Base-by-base conservation (phyloP, 2,888 invertebrate genomes). In the Nysson spinosus region DNA sequence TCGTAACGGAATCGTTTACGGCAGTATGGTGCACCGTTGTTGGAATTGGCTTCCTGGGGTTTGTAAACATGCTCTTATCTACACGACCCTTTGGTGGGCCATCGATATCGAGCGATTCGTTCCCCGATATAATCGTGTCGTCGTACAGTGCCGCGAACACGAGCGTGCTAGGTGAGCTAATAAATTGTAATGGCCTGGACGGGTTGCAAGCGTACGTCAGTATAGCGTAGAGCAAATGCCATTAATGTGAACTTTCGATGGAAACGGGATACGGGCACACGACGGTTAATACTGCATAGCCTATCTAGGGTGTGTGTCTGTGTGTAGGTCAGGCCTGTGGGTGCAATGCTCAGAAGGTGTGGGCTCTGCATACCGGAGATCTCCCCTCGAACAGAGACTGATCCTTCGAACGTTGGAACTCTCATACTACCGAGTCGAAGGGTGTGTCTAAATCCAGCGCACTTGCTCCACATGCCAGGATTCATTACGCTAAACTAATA, bases 221-320 rank as follows among this genome's bases (percentile, higher is more conserved):
- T 49, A 17, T 35, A 35, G 40, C 37, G 60, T 65, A 67, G 55
- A 75, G 77, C 78, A 80, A 83, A 83, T 83, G 81, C 82, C 82
- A 82, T 83, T 82, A 79, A 78, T 71, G 80, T 83, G 83, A 83
- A 83, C 83, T 83, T 83, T 83, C 81, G 76, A 81, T 81, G 69
- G 70, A 77, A 81, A 78, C 66, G 67, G 75, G 69, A 75, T 65
- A 78, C 65, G 70, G 56, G 62, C 61, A 63, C 37, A 54, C 55
- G 60, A 65, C 67, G 61, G 65, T 46, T 49, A 42, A 55, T 32
- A 43, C 46, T 40, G 37, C 26, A 17, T 55, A 19, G 39, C 32
- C 17, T 32, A 35, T 34, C 42, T 65, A n/a, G 67, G 46, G 57
- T 74, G 62, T 64, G 66, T 65, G 76, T 68, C 63, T 67, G 58